Percentiles rank a stretch among this genome's conserved stretches.
These are phyloP conservation scores for Theonella swinhoei DNA, from an alignment of 37 sponge, comb jelly and placozoan genomes.

Conservation along the genomic window DNA sequence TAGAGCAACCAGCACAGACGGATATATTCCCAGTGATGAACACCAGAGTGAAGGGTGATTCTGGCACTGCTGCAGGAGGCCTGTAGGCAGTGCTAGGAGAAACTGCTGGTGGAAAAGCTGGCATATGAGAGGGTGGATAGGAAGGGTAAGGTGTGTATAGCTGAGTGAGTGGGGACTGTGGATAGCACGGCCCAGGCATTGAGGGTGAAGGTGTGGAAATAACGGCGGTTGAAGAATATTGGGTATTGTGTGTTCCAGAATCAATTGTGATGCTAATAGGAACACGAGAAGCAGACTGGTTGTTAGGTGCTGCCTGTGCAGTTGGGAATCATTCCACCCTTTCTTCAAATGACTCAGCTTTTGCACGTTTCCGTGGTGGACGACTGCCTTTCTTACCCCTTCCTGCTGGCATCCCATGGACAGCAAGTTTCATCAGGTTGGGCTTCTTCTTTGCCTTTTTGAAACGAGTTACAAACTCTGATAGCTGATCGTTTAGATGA, in stretches of 20 bases:
- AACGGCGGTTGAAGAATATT: background rate
- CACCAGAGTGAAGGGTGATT: conserved; percentile 36
- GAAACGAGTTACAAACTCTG: background rate
- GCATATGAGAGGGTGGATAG: background rate
- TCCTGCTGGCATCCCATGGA: background rate
- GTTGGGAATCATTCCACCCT: background rate
- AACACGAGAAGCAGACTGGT: too few relatives aligned
- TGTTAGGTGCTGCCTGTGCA: too few relatives aligned
- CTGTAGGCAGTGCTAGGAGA: background rate
- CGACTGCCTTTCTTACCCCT: background rate
- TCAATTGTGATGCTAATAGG: too few relatives aligned
- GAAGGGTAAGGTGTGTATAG: background rate
- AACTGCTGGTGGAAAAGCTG: background rate
- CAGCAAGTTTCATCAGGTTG: background rate
- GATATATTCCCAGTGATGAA: conserved; percentile 37
- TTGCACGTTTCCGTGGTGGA: conserved; percentile 5
- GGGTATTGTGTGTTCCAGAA: background rate
- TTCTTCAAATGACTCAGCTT: background rate
- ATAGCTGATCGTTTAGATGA: background rate
- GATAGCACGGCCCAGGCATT: background rate
- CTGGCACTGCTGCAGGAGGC: too few relatives aligned
- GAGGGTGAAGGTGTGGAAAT: background rate
- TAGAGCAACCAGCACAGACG: conserved; percentile 30
- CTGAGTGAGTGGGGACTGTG: background rate
- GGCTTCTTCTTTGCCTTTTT: background rate